Evolutionary conservation across 2,113 vertebrate genomes (phyloP), one percentile per base, ranked within the genome.

Genomic region (Colius striatus): DNA sequence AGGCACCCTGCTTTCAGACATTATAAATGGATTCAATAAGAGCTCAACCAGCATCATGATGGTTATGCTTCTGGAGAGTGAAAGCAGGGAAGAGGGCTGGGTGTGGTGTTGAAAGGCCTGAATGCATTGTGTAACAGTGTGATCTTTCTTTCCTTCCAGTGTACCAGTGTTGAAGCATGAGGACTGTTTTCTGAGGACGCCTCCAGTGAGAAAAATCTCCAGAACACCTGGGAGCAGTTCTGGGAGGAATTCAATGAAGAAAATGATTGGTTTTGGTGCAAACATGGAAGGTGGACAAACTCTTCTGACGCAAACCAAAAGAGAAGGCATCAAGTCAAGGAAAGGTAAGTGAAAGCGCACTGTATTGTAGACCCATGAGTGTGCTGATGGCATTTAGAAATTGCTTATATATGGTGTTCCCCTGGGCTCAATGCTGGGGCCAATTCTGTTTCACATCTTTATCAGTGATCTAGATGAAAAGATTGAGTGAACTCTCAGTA

Each of bases 321-420:
- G 84, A 58, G 96, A 96, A 61, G 30, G 48, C 25, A 58, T 8
- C 58, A 82, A 57, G 60, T 65, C 87, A 68, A 93, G 89, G 67
- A 97, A 73, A 97, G 98, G 98, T 98, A 96, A 96, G 94, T 54
- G 30, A n/a, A 48, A 48, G 7, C 25, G 25, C 41, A 3, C 13
- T 63, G 7, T 41, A 3, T 60, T 58, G 11, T 13, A 76, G 8
- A n/a, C n/a, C 21, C 15, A 0, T 38, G 27, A 30, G 14, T 63
- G 32, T 68, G 30, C 29, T 62, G 55, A 11, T 62, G 51, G 5
- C 16, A 60, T 88, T 68, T 68, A 51, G 30, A 65, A 58, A 22
- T 45, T 65, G 4, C 11, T 15, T 26, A 1, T 77, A 6, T 26
- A 41, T 41, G 9, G 17, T 63, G 34, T 77, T 80, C 29, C 38